These are phyloP conservation scores for Polylopha cassiicola DNA, from an alignment of 2,888 invertebrate species.

Conservation along the genomic window DNA sequence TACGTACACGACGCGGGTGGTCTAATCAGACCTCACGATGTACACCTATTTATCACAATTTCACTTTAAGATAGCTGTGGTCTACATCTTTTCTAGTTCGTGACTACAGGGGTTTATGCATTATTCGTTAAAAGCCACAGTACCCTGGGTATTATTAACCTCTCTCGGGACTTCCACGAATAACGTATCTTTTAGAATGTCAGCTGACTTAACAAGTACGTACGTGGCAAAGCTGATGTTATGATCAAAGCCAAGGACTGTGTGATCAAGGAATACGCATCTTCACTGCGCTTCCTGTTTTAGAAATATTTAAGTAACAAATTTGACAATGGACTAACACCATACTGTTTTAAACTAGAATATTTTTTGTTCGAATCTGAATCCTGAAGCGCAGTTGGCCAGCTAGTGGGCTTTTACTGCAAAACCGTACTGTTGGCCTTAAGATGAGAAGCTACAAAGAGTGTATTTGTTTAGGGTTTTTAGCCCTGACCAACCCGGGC, in stretches of 20 bases:
- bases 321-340: neutral
- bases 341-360: neutral
- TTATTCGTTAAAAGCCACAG: slow-evolving; percentile 32
- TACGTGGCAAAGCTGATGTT: slow-evolving; percentile 32
- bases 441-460: too few relatives aligned
- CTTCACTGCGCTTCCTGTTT: too few relatives aligned
- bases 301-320: too few relatives aligned
- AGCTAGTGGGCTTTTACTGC: too few relatives aligned
- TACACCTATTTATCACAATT: slow-evolving; percentile 56
- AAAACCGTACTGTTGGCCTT: too few relatives aligned
- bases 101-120: slow-evolving; percentile 36
- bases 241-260: slow-evolving; percentile 32
- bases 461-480: too few relatives aligned
- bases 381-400: too few relatives aligned
- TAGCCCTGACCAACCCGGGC: too few relatives aligned
- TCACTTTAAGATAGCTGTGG: slow-evolving; percentile 45
- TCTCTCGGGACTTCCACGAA: slow-evolving; percentile 49
- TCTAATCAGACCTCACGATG: slow-evolving; percentile 41
- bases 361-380: too few relatives aligned
- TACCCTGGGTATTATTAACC: slow-evolving; percentile 48
- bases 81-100: slow-evolving; percentile 42
- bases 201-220: slow-evolving; percentile 27
- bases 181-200: slow-evolving; percentile 41
- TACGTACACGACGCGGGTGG: slow-evolving; percentile 48
- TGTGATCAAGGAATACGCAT: too few relatives aligned